Conservation (phyloP, 2,888 invertebrate genomes). For the Diaphora mendica region DNA sequence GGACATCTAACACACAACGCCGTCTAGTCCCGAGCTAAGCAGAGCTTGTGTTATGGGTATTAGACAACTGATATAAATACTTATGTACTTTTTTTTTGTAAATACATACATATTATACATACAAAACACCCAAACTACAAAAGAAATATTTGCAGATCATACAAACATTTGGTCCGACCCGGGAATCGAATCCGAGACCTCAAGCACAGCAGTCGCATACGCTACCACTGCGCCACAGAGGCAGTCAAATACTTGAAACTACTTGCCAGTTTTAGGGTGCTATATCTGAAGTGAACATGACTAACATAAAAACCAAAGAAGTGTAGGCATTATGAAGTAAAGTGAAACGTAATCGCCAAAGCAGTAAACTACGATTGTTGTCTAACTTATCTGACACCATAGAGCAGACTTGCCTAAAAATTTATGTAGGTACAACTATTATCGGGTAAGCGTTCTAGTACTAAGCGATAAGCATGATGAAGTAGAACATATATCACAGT, state of each 20-base stretch:
- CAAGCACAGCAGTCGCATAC: no score
- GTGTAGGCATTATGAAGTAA: background rate
- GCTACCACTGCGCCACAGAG: no score
- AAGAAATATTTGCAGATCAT: no score
- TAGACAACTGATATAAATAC: no score
- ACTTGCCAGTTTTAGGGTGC: background rate
- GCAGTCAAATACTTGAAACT: background rate
- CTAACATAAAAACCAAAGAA: background rate
- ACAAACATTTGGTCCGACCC: no score
- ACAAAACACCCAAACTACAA: no score
- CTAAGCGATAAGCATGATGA: background rate
- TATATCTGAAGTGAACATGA: background rate
- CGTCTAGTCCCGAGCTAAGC: no score
- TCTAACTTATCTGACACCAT: background rate
- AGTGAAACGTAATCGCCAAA: background rate
- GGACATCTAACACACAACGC: no score
- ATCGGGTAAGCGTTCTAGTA: background rate
- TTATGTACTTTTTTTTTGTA: no score
- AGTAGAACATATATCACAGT: background rate
- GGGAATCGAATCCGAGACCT: no score
- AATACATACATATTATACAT: no score
- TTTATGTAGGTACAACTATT: background rate
- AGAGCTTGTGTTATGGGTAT: no score
- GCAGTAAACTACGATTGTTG: background rate
- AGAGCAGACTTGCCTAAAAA: background rate